These are phyloP conservation scores for Stomatorhinus ivindoensis DNA, from an alignment of 2,113 vertebrate species.

Conservation along the genomic window DNA sequence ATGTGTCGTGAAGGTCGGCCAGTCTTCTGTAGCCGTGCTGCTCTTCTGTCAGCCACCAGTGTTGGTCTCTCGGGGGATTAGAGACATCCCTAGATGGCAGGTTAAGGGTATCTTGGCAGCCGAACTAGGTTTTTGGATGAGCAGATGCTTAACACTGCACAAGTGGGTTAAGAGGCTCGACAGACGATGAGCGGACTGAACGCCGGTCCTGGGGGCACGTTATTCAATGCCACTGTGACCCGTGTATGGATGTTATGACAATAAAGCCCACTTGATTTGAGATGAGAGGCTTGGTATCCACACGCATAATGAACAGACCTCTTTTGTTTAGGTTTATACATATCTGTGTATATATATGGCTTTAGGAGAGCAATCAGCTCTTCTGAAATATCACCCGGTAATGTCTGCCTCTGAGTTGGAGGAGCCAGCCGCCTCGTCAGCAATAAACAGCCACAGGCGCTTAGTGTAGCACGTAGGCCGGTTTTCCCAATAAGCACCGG, in stretches of 20 bases:
- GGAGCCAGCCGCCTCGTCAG: neutral
- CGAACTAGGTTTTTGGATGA: neutral
- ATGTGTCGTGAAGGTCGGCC: neutral
- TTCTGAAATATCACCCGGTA: neutral
- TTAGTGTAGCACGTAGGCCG: neutral
- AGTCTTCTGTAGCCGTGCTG: neutral
- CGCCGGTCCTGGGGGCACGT: neutral
- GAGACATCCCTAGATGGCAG: neutral
- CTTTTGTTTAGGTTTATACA: neutral
- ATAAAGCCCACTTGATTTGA: neutral
- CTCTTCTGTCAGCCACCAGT: neutral
- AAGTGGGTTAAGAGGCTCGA: neutral
- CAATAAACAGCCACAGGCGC: neutral
- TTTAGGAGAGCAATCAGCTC: neutral
- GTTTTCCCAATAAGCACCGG: neutral
- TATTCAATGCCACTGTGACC: neutral
- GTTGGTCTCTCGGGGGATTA: neutral
- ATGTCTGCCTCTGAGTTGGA: neutral
- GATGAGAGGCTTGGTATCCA: neutral
- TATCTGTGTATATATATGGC: neutral
- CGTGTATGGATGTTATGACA: neutral
- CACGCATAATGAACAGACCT: neutral
- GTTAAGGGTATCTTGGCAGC: neutral
- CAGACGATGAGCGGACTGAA: neutral
- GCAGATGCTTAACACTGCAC: neutral